phyloP scores from a whole-genome alignment of 2,113 vertebrate genomes.

The Dasyprocta punctata region DNA sequence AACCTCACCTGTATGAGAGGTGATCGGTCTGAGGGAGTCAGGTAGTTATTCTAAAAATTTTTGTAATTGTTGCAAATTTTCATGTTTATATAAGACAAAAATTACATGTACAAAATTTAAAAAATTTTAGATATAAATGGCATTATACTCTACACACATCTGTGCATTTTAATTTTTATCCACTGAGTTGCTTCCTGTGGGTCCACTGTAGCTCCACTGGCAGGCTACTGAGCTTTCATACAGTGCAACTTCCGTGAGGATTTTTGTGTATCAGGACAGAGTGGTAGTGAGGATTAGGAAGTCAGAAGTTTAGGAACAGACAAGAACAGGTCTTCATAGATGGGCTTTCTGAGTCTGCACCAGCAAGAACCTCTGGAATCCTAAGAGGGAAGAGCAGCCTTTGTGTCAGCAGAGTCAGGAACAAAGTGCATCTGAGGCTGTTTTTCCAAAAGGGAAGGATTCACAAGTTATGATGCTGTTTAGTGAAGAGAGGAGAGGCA shows the following conservation, averaged over 20 bases:
- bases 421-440: not conserved
- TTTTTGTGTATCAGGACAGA: slow-evolving; percentile 18
- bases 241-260: not conserved
- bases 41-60: not conserved
- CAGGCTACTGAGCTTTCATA: not conserved
- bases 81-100: slow-evolving; percentile 15
- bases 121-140: not conserved
- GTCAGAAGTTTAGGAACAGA: not conserved
- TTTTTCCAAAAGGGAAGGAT: not conserved
- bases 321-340: not conserved
- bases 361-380: not conserved
- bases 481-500: not conserved
- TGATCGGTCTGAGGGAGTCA: not conserved
- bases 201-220: not conserved
- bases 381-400: not conserved
- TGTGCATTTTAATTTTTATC: slow-evolving; percentile 28
- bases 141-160: not conserved
- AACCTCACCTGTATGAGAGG: not conserved
- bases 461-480: not conserved
- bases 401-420: not conserved
- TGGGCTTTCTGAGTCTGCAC: not conserved
- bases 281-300: not conserved
- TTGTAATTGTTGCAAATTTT: not conserved
- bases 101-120: not conserved
- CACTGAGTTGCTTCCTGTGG: not conserved